A percentile compares a stretch with the other conserved stretches of the same genome.
Evolutionary conservation across 2,888 invertebrate species (phyloP).

Genomic region (Eucriotettix oculatus): DNA sequence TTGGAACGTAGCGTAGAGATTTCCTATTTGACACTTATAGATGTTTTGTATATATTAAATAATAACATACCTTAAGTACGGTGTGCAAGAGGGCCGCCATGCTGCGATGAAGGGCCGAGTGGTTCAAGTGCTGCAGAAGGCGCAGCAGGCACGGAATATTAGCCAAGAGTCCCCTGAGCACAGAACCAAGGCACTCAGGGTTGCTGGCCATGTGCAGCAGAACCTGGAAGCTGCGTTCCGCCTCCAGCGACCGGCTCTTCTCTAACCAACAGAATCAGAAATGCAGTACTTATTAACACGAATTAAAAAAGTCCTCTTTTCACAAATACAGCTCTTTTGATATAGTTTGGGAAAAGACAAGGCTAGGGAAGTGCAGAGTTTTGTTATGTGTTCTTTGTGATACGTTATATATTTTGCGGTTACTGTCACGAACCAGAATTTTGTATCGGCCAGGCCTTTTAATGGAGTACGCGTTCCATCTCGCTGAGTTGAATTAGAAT

Average conservation of each 20-base stretch:
- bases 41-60: too few relatives aligned
- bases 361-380: not conserved
- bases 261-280: constrained; percentile 1
- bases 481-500: too few relatives aligned
- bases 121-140: constrained; percentile 25
- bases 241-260: constrained; percentile 16
- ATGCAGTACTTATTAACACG: too few relatives aligned
- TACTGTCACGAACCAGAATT: too few relatives aligned
- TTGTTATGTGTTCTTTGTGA: not conserved
- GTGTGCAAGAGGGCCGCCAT: constrained; percentile 29
- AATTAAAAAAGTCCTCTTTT: too few relatives aligned
- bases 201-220: constrained; percentile 36
- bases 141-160: constrained; percentile 26
- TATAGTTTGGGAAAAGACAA: not conserved
- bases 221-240: constrained; percentile 31
- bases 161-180: constrained; percentile 29
- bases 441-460: too few relatives aligned
- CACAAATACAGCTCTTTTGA: not conserved
- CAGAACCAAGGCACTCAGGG: constrained; percentile 35
- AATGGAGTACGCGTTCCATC: too few relatives aligned
- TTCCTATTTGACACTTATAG: too few relatives aligned
- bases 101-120: constrained; percentile 25
- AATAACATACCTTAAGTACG: constrained; percentile 24
- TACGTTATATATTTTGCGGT: not conserved
- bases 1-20: too few relatives aligned